phyloP scores from a whole-genome alignment of 2,888 invertebrate species.

The Drosophila silvestris region DNA sequence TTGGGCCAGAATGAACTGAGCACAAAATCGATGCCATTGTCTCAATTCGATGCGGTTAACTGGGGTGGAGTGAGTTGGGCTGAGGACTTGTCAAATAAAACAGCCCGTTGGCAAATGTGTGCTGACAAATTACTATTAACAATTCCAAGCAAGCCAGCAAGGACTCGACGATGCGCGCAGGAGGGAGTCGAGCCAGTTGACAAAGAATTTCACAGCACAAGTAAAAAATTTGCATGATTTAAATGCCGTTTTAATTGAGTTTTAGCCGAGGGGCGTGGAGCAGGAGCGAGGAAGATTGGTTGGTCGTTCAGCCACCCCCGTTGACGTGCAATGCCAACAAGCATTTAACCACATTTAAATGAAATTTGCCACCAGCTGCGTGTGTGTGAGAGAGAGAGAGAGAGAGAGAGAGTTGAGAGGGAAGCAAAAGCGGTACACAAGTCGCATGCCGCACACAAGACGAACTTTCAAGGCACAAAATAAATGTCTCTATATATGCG shows the following conservation, averaged over 20 bases:
- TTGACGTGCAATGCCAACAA: slow-evolving; percentile 75
- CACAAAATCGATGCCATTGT: slow-evolving; percentile 45
- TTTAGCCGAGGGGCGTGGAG: slow-evolving; percentile 20
- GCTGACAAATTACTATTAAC: slow-evolving; percentile 70
- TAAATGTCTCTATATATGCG: slow-evolving; percentile 24
- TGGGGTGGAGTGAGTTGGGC: not conserved
- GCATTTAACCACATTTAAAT: slow-evolving; percentile 72
- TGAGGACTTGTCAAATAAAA: not conserved
- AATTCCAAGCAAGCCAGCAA: slow-evolving; percentile 55
- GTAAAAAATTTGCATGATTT: slow-evolving; percentile 74
- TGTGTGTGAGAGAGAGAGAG: slow-evolving; percentile 8
- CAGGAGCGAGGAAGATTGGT: not conserved
- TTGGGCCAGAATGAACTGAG: slow-evolving; percentile 32
- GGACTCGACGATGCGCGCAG: slow-evolving; percentile 7
- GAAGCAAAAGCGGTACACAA: slow-evolving; percentile 21
- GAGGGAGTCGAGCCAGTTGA: slow-evolving; percentile 32
- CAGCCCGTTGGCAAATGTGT: slow-evolving; percentile 25
- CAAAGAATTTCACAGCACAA: slow-evolving; percentile 64
- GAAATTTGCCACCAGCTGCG: slow-evolving; percentile 73
- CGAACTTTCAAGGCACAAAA: slow-evolving; percentile 48
- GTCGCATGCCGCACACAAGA: slow-evolving; percentile 68
- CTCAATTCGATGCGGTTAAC: slow-evolving; percentile 38
- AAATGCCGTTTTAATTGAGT: slow-evolving; percentile 78
- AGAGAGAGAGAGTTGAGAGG: not conserved
- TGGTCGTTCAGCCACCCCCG: slow-evolving; percentile 54